Base-by-base conservation (phyloP, 2,113 vertebrate genomes). In the Hemiscyllium ocellatum region DNA sequence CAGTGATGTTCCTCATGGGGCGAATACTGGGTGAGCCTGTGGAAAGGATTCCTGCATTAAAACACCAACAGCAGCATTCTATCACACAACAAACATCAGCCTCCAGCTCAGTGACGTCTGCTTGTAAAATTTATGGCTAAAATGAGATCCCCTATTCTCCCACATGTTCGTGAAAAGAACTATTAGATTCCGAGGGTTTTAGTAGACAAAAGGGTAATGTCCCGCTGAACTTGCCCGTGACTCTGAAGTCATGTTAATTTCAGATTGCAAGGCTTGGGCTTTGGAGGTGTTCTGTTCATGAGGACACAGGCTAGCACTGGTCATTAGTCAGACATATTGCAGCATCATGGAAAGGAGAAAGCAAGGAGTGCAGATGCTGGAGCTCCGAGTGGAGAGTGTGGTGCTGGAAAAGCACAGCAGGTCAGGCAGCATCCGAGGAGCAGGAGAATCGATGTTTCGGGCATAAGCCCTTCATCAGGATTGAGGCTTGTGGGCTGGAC, bases 1-100 rank as follows among this genome's bases (percentile, higher is more conserved):
- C 99, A 0, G 99, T 99, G 97, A 99, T 99, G 97, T 99, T 99
- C 96, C 98, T 98, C 99, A 99, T 99, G 0, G 98, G 98, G 7
- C 99, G 98, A 97, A 99, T 99, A 97, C 98, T 99, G 37, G 99
- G 99, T 94, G 99, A 98, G 80, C 99, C 99, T 99, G 97, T 95
- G 96, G 91, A 91, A 94, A 66, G 0, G 89, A 72, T 52, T 72
- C 68, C 94, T 72, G 94, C 69, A 95, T 95, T 95, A 95, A 70
- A 95, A 95, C 91, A 94, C 91, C 91, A 90, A 47, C 94, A 95
- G 42, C 19, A 69, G 13, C 26, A 72, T 52, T 72, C 52, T 52
- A 76, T 95, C 37, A 70, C 94, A 52, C 13, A 33, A 17, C 47
- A 50, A 33, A 17, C 47, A 50, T 47, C 24, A 29, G 26, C 37